These are phyloP conservation scores for Protonibea diacanthus DNA, from an alignment of 2,797 vertebrate species.

Conservation along the genomic window DNA sequence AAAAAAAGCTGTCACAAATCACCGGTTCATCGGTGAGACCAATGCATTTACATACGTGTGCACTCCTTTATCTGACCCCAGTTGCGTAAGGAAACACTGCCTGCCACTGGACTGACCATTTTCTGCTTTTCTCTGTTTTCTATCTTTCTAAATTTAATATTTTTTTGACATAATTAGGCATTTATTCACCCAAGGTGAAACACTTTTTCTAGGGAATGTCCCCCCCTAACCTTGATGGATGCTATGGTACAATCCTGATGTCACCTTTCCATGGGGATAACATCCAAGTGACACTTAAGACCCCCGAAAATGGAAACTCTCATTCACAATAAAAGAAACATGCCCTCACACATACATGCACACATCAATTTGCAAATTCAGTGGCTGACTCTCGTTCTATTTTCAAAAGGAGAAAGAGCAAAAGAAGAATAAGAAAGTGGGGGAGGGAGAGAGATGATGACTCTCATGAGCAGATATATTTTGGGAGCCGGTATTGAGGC, in stretches of 20 bases:
- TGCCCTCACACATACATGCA: slow-evolving; percentile 5
- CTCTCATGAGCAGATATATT: slow-evolving; percentile 85
- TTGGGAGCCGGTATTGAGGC: slow-evolving; percentile 85
- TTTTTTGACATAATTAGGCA: neutral
- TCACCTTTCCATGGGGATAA: slow-evolving; percentile 35
- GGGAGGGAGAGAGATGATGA: slow-evolving; percentile 67
- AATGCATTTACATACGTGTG: neutral
- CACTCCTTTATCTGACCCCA: neutral
- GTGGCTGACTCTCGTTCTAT: slow-evolving; percentile 49
- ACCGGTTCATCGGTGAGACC: neutral
- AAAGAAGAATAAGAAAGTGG: slow-evolving; percentile 64
- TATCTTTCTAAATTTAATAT: neutral
- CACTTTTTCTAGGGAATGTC: neutral
- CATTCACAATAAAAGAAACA: slow-evolving; percentile 23
- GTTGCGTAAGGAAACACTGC: neutral
- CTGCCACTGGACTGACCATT: too few relatives aligned
- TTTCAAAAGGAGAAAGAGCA: slow-evolving; percentile 58
- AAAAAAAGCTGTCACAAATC: slow-evolving; percentile 4
- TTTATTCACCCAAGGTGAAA: neutral
- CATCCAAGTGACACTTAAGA: slow-evolving; percentile 38
- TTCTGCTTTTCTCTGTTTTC: neutral
- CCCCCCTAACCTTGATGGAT: slow-evolving; percentile 5
- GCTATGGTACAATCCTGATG: slow-evolving; percentile 42
- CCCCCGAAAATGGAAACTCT: slow-evolving; percentile 16
- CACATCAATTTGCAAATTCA: slow-evolving; percentile 42